A percentile compares a stretch with the other conserved stretches of the same genome.
Conservation (phyloP, 2,113 vertebrate species). For the Brachypteracias leptosomus region DNA sequence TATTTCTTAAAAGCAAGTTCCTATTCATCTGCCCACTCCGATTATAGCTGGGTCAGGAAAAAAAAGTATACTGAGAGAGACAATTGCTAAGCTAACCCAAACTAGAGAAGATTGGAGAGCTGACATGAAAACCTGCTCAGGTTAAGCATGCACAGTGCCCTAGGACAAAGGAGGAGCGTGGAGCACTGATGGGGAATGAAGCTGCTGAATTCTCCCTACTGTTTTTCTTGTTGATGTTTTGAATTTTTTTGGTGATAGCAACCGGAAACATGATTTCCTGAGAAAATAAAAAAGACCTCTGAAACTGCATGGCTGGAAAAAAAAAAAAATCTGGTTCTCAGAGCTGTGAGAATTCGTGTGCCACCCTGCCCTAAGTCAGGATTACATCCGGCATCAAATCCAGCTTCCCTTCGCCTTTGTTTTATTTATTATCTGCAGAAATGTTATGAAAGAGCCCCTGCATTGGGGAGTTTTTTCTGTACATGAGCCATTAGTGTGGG, state of each 20-base stretch:
- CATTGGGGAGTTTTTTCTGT: neutral
- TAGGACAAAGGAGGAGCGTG: slow-evolving; percentile 3
- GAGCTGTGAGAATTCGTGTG: neutral
- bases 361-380: neutral
- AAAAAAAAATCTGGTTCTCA: neutral
- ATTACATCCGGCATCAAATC: neutral
- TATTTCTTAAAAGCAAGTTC: neutral
- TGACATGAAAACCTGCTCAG: slow-evolving; percentile 13
- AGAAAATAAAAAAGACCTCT: neutral
- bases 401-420: neutral
- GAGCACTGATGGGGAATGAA: slow-evolving; percentile 9
- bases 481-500: neutral
- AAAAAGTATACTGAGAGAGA: neutral
- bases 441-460: neutral
- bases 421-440: slow-evolving; percentile 38
- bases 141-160: neutral
- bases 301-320: neutral
- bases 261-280: slow-evolving; percentile 1
- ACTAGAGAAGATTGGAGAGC: slow-evolving; percentile 10
- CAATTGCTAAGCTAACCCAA: neutral
- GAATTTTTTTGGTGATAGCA: neutral
- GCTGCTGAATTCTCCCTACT: slow-evolving; percentile 23
- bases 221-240: neutral
- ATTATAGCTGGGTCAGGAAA: neutral
- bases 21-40: neutral